Conservation (phyloP, 2,797 vertebrate species). For the Limnodromus scolopaceus region DNA sequence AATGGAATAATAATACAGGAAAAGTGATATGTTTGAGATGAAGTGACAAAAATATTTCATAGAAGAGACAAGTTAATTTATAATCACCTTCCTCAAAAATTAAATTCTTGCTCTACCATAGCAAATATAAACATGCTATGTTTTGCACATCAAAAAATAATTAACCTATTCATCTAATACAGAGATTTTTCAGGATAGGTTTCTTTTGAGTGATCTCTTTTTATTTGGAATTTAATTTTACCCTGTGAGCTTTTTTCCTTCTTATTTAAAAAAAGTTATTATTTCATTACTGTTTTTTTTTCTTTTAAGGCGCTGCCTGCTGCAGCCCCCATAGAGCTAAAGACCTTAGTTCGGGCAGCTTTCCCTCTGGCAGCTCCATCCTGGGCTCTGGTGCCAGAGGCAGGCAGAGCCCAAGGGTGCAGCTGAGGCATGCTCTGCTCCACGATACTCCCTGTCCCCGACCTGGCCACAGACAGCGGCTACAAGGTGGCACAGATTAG, state of each 20-base stretch:
- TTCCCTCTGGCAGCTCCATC: not conserved
- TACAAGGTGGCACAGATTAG: accelerated
- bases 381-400: accelerated
- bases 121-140: not conserved
- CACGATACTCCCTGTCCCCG: not conserved
- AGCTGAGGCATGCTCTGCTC: not conserved
- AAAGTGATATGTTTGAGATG: not conserved
- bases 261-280: not conserved
- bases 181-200: not conserved
- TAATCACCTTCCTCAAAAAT: not conserved
- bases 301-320: not conserved
- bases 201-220: not conserved
- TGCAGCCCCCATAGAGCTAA: not conserved
- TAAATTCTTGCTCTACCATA: not conserved
- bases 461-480: accelerated
- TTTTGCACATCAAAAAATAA: not conserved
- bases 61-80: not conserved
- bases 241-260: not conserved
- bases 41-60: constrained; percentile 28
- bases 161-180: not conserved
- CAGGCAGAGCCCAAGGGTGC: accelerated
- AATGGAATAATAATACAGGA: constrained; percentile 31
- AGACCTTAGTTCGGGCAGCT: accelerated
- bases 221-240: not conserved
- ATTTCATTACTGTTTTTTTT: not conserved